These are phyloP conservation scores for Himalopsyche kuldschensis DNA, from an alignment of 2,888 invertebrate genomes.

Conservation along the genomic window DNA sequence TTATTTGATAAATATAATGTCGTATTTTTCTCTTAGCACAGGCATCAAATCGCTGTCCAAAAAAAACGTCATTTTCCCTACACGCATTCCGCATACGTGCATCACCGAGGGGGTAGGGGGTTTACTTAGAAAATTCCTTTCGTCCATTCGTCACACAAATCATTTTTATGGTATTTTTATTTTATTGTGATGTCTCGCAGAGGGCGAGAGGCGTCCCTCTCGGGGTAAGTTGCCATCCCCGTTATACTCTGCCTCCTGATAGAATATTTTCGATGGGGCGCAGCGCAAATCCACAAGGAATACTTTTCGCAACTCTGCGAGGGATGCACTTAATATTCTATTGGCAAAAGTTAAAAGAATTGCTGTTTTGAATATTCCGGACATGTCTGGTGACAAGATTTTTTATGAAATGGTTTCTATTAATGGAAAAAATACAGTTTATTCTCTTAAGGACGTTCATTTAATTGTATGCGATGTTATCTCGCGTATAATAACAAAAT, in stretches of 20 bases:
- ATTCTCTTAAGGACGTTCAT: neutral
- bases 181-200: slow-evolving; percentile 38
- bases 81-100: neutral
- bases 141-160: slow-evolving; percentile 40
- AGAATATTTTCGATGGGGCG: slow-evolving; percentile 25
- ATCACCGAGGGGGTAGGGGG: neutral
- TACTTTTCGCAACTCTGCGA: neutral
- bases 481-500: too few relatives aligned
- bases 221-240: neutral
- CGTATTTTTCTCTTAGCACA: slow-evolving; percentile 1
- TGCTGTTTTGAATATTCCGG: neutral
- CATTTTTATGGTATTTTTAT: slow-evolving; percentile 40
- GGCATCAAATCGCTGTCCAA: neutral
- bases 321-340: slow-evolving; percentile 13
- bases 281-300: slow-evolving; percentile 14
- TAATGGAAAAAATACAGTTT: neutral
- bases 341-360: neutral
- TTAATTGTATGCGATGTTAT: too few relatives aligned
- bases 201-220: slow-evolving; percentile 19
- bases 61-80: slow-evolving; percentile 1
- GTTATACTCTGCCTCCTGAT: slow-evolving; percentile 10
- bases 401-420: neutral
- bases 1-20: too few relatives aligned
- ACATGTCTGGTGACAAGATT: neutral
- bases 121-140: slow-evolving; percentile 31